Conservation (phyloP, 2,797 vertebrate species). For the Sebastes hopkinsi region DNA sequence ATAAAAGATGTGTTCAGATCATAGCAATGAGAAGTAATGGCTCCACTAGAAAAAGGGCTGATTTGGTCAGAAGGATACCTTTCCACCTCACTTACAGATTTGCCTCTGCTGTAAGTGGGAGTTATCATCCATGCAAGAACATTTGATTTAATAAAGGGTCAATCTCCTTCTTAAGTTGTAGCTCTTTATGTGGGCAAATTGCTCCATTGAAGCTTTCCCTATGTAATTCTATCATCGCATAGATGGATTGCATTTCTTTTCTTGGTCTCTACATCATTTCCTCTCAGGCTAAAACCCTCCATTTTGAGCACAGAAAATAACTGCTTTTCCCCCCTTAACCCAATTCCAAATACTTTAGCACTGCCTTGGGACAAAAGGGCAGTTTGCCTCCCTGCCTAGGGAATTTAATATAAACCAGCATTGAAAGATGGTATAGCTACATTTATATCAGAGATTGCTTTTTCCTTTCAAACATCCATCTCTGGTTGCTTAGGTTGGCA, state of each 20-base stretch:
- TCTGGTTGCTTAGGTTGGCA: slow-evolving; percentile 38
- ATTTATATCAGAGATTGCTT: slow-evolving; percentile 58
- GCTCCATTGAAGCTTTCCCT: slow-evolving; percentile 77
- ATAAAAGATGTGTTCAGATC: slow-evolving; percentile 24
- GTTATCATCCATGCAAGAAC: slow-evolving; percentile 78
- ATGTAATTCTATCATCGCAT: slow-evolving; percentile 81
- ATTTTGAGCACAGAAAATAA: slow-evolving; percentile 75
- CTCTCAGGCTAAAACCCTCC: slow-evolving; percentile 70
- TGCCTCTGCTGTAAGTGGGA: slow-evolving; percentile 76
- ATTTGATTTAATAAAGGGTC: slow-evolving; percentile 85
- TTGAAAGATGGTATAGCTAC: slow-evolving; percentile 68
- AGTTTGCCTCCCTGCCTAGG: slow-evolving; percentile 74
- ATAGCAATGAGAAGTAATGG: slow-evolving; percentile 37
- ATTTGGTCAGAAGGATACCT: slow-evolving; percentile 76
- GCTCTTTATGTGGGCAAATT: slow-evolving; percentile 79
- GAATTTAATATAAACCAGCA: slow-evolving; percentile 77
- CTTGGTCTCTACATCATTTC: slow-evolving; percentile 70
- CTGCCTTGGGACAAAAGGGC: slow-evolving; percentile 77
- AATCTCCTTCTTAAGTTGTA: slow-evolving; percentile 80
- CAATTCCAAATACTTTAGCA: slow-evolving; percentile 84
- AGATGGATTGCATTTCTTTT: slow-evolving; percentile 82
- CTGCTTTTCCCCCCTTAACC: slow-evolving; percentile 83
- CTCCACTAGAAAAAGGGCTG: slow-evolving; percentile 36
- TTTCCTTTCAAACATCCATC: slow-evolving; percentile 52
- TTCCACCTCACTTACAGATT: slow-evolving; percentile 74